A percentile compares a stretch with the other conserved stretches of the same genome.
Conservation (phyloP, 2,113 vertebrate genomes). For the Chaetops frenatus region DNA sequence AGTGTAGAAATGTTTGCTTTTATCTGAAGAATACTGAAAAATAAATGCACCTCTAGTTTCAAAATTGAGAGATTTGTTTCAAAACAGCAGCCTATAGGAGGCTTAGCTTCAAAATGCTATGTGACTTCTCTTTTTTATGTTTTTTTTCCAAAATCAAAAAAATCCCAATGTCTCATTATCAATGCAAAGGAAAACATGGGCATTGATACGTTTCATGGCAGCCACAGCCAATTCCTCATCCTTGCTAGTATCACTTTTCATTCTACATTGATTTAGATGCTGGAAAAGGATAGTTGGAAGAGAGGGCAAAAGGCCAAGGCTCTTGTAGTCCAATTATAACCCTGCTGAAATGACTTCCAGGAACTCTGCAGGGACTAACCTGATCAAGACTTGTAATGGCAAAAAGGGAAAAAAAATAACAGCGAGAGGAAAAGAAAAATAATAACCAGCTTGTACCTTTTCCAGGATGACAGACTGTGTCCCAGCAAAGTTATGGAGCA, state of each 20-base stretch:
- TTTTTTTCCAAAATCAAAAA: neutral
- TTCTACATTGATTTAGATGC: neutral
- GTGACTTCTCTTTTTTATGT: neutral
- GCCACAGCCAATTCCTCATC: neutral
- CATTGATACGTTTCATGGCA: neutral
- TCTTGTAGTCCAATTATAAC: neutral
- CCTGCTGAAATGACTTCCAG: neutral
- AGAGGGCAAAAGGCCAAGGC: neutral
- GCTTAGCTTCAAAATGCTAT: neutral
- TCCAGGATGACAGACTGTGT: constrained; percentile 58
- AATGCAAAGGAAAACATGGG: neutral
- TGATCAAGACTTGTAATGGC: neutral
- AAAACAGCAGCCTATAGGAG: neutral
- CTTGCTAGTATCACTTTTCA: neutral
- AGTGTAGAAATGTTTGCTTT: neutral
- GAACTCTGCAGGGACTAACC: neutral
- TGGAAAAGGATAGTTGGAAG: neutral
- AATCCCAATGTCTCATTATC: neutral
- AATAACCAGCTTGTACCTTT: constrained; percentile 44
- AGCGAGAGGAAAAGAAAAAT: constrained; percentile 63
- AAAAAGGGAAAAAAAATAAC: constrained; percentile 59
- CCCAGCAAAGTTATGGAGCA: constrained; percentile 65
- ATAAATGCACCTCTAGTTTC: neutral
- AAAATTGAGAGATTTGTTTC: neutral
- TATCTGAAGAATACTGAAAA: neutral